phyloP scores from a whole-genome alignment of 2,113 vertebrate species.

The Vimba vimba region DNA sequence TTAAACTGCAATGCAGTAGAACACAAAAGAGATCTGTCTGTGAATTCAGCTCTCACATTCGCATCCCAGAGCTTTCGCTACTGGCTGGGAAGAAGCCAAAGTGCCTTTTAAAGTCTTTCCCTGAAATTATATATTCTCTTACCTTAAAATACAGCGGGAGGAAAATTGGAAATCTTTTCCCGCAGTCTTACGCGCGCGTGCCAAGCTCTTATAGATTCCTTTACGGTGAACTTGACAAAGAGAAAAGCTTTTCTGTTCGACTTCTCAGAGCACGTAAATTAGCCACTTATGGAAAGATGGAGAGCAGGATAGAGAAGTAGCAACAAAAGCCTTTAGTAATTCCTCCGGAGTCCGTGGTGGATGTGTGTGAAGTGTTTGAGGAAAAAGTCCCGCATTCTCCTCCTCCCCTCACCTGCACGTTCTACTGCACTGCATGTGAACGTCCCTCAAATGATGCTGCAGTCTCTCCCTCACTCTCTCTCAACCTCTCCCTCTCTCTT shows the following conservation, averaged over 20 bases:
- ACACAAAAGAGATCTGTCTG: conserved; percentile 62
- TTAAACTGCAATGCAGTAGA: conserved; percentile 82
- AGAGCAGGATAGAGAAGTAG: conserved; percentile 48
- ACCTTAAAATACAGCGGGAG: conserved; percentile 47
- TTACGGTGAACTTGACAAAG: conserved; percentile 48
- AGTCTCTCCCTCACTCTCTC: conserved; percentile 77
- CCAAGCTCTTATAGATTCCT: conserved; percentile 49
- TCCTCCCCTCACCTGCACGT: conserved; percentile 88
- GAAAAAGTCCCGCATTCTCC: conserved; percentile 87
- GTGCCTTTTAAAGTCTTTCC: conserved; percentile 32
- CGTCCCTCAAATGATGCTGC: conserved; percentile 93
- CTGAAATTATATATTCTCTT: conserved; percentile 25
- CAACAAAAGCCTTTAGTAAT: conserved; percentile 59
- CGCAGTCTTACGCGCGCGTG: conserved; percentile 46
- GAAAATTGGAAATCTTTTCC: conserved; percentile 30
- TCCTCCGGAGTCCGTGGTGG: conserved; percentile 55
- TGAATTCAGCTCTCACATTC: conserved; percentile 57
- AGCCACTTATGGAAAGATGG: conserved; percentile 19
- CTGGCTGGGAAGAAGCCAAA: conserved; percentile 28
- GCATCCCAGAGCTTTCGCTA: conserved; percentile 34
- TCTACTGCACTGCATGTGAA: conserved; percentile 85
- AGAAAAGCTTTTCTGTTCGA: conserved; percentile 43
- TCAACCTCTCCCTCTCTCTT: conserved; percentile 66
- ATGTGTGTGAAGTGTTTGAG: conserved; percentile 65
- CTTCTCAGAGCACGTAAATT: conserved; percentile 34